Evolutionary conservation across 2,888 invertebrate genomes (phyloP).

Genomic region (Brachynemurus nebulosus): DNA sequence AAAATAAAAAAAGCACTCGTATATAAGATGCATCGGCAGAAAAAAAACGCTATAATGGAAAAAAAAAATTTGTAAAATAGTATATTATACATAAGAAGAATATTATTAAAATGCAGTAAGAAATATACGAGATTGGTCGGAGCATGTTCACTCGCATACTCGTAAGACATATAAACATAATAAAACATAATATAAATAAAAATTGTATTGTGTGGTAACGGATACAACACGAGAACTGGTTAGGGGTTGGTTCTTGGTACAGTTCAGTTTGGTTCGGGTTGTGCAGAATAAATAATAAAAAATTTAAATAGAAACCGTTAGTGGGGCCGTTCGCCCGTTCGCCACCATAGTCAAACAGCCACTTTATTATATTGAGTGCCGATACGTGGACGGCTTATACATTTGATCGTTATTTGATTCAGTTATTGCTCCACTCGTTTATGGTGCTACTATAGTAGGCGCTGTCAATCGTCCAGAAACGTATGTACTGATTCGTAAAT

Average conservation of each 20-base stretch:
- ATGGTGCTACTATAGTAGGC: too few relatives aligned
- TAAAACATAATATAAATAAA: background rate
- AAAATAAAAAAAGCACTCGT: too few relatives aligned
- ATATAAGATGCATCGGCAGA: too few relatives aligned
- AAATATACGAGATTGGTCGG: too few relatives aligned
- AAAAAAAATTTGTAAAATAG: too few relatives aligned
- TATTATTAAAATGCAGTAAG: too few relatives aligned
- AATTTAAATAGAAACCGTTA: slow-evolving; percentile 1
- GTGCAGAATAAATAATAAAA: slow-evolving; percentile 2
- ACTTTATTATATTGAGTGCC: slow-evolving; percentile 2
- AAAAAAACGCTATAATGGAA: too few relatives aligned
- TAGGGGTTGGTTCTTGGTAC: background rate
- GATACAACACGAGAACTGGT: background rate
- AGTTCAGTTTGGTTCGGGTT: too few relatives aligned
- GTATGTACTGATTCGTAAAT: too few relatives aligned
- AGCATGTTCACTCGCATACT: too few relatives aligned
- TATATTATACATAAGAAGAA: too few relatives aligned
- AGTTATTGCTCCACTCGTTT: slow-evolving; percentile 1
- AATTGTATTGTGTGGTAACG: background rate
- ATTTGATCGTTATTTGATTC: slow-evolving; percentile 2
- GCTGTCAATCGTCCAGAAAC: too few relatives aligned
- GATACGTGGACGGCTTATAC: slow-evolving; percentile 1
- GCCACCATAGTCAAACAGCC: background rate
- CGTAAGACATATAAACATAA: background rate
- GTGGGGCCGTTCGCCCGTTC: background rate